A percentile compares a stretch with the other conserved stretches of the same genome.
phyloP scores from a whole-genome alignment of 2,797 vertebrate genomes.

The Chaetodon trifasciatus region DNA sequence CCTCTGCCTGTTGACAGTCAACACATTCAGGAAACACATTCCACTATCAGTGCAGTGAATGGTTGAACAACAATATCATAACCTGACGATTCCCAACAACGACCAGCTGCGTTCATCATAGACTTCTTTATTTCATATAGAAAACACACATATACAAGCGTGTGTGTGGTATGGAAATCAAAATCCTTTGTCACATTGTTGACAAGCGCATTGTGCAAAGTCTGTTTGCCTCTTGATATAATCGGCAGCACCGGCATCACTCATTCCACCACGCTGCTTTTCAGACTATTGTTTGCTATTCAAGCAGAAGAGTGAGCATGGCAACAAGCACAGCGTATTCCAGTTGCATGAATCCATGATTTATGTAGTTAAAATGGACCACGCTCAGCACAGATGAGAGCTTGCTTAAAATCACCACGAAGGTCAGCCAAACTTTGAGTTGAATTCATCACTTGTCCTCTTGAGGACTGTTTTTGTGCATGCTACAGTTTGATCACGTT shows the following conservation, averaged over 20 bases:
- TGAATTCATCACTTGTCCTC: background rate
- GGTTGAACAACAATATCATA: background rate
- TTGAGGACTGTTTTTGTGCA: background rate
- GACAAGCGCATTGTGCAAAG: conserved; percentile 35
- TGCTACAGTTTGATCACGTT: background rate
- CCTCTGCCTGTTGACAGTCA: background rate
- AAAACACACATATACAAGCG: background rate
- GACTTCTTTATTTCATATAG: background rate
- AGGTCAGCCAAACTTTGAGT: background rate
- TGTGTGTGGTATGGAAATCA: conserved; percentile 16
- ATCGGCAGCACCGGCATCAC: conserved; percentile 18
- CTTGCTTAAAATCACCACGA: background rate
- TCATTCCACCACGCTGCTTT: conserved; percentile 29
- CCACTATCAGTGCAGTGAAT: background rate
- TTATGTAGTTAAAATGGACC: conserved; percentile 3
- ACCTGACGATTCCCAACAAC: conserved; percentile 3
- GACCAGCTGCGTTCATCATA: background rate
- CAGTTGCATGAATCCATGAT: conserved; percentile 3
- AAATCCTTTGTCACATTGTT: conserved; percentile 32
- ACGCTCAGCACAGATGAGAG: background rate
- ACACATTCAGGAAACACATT: background rate
- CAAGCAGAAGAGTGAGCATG: conserved; percentile 18
- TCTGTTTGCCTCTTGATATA: conserved; percentile 8
- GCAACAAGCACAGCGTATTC: conserved; percentile 9
- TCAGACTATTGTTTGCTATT: conserved; percentile 46